Base-by-base conservation (phyloP, 1,140 invertebrate genomes). In the Spodoptera litura region DNA sequence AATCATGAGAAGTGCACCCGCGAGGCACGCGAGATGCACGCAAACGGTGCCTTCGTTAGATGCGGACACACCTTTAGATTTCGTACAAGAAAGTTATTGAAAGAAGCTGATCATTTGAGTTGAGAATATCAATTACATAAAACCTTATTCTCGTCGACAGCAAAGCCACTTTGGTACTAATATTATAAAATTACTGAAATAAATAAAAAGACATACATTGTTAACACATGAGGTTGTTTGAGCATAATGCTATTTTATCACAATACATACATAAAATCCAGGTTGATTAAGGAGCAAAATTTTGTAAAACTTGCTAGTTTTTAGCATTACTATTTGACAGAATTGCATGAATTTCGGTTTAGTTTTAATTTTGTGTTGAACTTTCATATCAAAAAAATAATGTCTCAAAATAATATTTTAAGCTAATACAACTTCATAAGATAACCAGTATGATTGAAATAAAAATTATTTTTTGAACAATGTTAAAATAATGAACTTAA, bases 41-140 rank as follows among this genome's bases (percentile, higher is more conserved):
- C 38, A 8, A 44, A 44, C 38, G 38, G 38, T 10, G 8, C 38
- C 4, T 44, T 44, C 38, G 9, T 9, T 6, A 44, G 38, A 44
- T 10, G 9, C 9, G 6, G 38, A 44, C 5, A 9, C 5, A 49
- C 5, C 3, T 25, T 13, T 20, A 25, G 15, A 44, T 13, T 10
- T 11, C 38, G 27, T 55, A 20, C 9, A 72, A 72, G 10, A 56
- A 20, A 20, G 3, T 73, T 73, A 59, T 10, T 58, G 12, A 20
- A 75, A 75, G 49, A 61, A n/a, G 73, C 55, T 49, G 71, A 75
- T 75, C 73, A 75, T 12, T 75, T 75, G 73, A 75, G 73, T 75
- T 75, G 58, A 59, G 12, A 64, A 27, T 62, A 75, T 56, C 35
- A 72, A 56, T 72, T 62, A 75, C 55, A 73, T 49, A 73, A 71